Base-by-base conservation (phyloP, 2,888 invertebrate species). In the Phrixothrix hirtus region DNA sequence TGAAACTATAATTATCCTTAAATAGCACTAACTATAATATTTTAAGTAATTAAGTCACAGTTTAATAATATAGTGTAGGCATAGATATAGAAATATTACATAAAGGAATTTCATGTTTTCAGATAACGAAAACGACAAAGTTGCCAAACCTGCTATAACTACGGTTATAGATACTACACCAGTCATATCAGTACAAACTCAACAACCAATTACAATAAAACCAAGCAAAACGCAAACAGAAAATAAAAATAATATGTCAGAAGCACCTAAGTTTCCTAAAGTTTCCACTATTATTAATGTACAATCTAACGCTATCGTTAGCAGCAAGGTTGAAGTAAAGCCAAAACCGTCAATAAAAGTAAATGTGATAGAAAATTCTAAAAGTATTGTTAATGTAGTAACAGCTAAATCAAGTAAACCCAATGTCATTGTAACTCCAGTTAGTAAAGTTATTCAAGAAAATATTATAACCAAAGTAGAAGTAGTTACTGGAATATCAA, bases 321-420 rank as follows among this genome's bases (percentile, higher is more conserved):
- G 81, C 35, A 82, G 81, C 69, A 80, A 81, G 59, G 70, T 76
- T 6, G 82, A 84, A 75, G 78, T 84, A 32, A 79, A 83, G 13
- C 70, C 81, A 15, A 77, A 79, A 7, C 75, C 81, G 5, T 79
- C 81, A 0, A 68, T 67, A 26, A 71, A 72, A 64, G 66, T 72
- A 10, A 71, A 72, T 54, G 63, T 72, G 17, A 61, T 72, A 25
- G 66, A 69, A 55, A 66, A 62, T 26, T 60, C 67, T 51, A 56
- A 66, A 9, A 66, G 61, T 37, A 59, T 77, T 2, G 75, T 77
- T 16, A 57, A 59, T 35, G 37, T 36, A n/a, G 43, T 47, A 15
- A 60, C 78, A 29, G 73, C 80, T 16, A 53, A 70, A n/a, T 67
- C 70, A 11, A 73, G 73, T 42, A 71, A 69, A 60, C 70, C 74